Evolutionary conservation across 1,140 invertebrate species (phyloP).

Genomic region (Lasioglossum albipes): DNA sequence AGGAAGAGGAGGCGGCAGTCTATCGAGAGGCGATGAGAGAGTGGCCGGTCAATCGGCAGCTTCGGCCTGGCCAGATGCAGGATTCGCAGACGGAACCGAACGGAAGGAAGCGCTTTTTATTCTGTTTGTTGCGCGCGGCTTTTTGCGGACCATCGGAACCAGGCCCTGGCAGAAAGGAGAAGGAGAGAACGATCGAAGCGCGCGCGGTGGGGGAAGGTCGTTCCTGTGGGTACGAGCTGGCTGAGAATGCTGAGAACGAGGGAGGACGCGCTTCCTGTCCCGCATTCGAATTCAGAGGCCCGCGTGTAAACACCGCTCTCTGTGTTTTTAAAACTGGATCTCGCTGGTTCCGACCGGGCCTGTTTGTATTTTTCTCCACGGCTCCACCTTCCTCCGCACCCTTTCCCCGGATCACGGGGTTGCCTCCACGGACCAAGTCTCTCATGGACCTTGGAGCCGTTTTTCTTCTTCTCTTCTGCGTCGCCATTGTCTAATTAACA

Average conservation of each 20-base stretch:
- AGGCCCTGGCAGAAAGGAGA: background rate
- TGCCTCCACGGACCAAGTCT: too few relatives aligned
- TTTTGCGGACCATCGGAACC: slow-evolving; percentile 53
- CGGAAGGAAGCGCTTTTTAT: slow-evolving; percentile 77
- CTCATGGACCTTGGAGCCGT: too few relatives aligned
- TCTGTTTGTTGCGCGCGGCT: slow-evolving; percentile 68
- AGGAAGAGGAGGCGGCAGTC: background rate
- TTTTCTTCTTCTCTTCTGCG: too few relatives aligned
- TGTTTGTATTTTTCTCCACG: background rate
- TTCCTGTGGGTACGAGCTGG: slow-evolving; percentile 36
- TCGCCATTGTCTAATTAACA: too few relatives aligned
- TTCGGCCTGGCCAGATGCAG: slow-evolving; percentile 60
- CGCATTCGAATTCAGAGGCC: slow-evolving; percentile 54
- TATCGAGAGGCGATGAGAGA: slow-evolving; percentile 41
- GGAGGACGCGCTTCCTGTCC: slow-evolving; percentile 60
- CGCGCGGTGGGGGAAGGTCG: slow-evolving; percentile 23
- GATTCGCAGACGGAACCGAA: slow-evolving; percentile 70
- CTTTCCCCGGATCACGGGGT: too few relatives aligned
- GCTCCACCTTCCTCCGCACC: too few relatives aligned
- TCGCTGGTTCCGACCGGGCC: background rate
- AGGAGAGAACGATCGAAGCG: too few relatives aligned
- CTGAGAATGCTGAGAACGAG: slow-evolving; percentile 36
- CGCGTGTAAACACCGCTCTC: slow-evolving; percentile 21
- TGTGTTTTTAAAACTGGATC: slow-evolving; percentile 40
- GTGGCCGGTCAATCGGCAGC: slow-evolving; percentile 34